Conservation (phyloP, 2,797 vertebrate genomes). For the Sebastes glaucus region DNA sequence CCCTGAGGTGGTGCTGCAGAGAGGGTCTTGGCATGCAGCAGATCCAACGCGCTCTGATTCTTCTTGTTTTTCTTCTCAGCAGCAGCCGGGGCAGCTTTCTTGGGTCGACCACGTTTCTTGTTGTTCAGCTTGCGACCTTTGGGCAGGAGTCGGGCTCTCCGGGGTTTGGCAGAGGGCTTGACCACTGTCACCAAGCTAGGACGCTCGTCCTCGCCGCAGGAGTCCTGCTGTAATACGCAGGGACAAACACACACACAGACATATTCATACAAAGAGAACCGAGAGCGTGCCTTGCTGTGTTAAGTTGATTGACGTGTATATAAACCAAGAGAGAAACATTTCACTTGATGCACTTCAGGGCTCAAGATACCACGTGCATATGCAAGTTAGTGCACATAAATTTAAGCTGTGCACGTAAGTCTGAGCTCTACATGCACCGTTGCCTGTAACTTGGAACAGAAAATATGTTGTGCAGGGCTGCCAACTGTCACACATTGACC, state of each 20-base stretch:
- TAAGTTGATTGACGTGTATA: neutral
- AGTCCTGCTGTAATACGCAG: conserved; percentile 84
- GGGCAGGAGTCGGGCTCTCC: conserved; percentile 89
- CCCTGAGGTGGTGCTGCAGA: conserved; percentile 93
- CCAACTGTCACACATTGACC: neutral
- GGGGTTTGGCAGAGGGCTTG: conserved; percentile 91
- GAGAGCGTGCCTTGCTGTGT: neutral
- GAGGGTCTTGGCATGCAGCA: conserved; percentile 92
- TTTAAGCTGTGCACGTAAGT: neutral
- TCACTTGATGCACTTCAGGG: neutral
- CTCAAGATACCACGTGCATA: neutral
- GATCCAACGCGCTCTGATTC: conserved; percentile 91
- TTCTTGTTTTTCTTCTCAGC: conserved; percentile 94
- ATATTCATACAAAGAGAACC: neutral
- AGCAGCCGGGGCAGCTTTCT: conserved; percentile 87
- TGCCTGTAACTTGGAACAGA: neutral
- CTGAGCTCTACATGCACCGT: neutral
- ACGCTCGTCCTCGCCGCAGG: conserved; percentile 91
- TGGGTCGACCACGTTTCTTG: conserved; percentile 95
- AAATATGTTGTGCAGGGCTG: neutral
- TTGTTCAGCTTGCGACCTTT: conserved; percentile 94
- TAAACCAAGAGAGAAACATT: neutral
- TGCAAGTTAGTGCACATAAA: neutral
- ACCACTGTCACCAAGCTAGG: conserved; percentile 79
- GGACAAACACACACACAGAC: neutral